Percentiles rank a stretch among this genome's conserved stretches.
These are phyloP conservation scores for Polia nebulosa DNA, from an alignment of 2,888 invertebrate genomes.

Conservation along the genomic window DNA sequence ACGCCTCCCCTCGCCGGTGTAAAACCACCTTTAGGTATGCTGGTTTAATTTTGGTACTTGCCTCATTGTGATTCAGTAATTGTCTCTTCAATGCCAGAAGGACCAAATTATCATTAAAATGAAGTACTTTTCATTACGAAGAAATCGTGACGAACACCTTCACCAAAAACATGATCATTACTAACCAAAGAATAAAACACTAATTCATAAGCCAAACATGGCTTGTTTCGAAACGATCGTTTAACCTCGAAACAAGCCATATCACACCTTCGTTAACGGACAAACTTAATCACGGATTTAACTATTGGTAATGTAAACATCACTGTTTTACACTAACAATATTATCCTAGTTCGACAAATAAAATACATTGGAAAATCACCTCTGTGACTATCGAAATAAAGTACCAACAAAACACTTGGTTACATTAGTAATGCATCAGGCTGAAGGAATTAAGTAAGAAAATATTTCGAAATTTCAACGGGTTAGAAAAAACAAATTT, in stretches of 20 bases:
- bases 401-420: conserved; percentile 37
- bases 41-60: neutral
- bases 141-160: conserved; percentile 47
- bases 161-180: conserved; percentile 63
- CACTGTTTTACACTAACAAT: conserved; percentile 62
- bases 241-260: conserved; percentile 67
- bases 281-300: conserved; percentile 77
- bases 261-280: conserved; percentile 68
- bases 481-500: conserved; percentile 50
- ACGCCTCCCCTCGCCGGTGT: too few species aligned
- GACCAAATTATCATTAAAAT: neutral
- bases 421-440: conserved; percentile 40
- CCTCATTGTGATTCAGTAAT: neutral
- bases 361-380: conserved; percentile 46
- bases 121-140: neutral
- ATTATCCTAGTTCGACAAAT: conserved; percentile 47
- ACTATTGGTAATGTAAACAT: conserved; percentile 73
- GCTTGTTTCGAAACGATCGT: conserved; percentile 68
- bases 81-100: neutral
- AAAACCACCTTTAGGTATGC: too few species aligned
- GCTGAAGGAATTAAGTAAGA: conserved; percentile 66
- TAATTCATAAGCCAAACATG: conserved; percentile 66
- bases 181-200: conserved; percentile 63
- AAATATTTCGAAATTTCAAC: conserved; percentile 70
- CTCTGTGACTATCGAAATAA: conserved; percentile 54